phyloP scores from a whole-genome alignment of 1,140 invertebrate species.

The Euura saliciscinereae region DNA sequence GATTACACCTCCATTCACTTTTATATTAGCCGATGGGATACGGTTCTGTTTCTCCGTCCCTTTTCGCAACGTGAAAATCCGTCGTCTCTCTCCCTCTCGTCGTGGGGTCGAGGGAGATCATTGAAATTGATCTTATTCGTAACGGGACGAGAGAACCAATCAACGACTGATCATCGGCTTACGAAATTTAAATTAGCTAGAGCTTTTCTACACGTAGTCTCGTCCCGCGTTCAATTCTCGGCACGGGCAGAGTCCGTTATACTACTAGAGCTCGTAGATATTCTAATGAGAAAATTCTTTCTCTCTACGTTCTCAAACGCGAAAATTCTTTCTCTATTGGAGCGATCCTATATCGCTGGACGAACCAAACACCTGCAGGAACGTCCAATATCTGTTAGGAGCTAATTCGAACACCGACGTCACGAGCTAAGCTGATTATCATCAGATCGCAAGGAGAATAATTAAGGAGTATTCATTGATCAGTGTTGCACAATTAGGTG shows the following conservation, averaged over 20 bases:
- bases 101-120: neutral
- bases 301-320: neutral
- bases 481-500: too few relatives aligned
- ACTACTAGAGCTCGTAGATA: neutral
- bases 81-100: constrained; percentile 4
- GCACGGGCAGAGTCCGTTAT: neutral
- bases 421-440: too few relatives aligned
- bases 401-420: too few relatives aligned
- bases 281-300: constrained; percentile 6
- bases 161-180: neutral
- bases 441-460: too few relatives aligned
- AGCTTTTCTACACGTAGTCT: neutral
- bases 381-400: too few relatives aligned
- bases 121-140: neutral
- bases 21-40: constrained; percentile 40
- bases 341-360: too few relatives aligned
- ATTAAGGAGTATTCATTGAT: too few relatives aligned
- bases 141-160: neutral
- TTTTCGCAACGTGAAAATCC: neutral
- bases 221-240: neutral
- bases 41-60: constrained; percentile 37
- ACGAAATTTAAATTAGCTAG: neutral
- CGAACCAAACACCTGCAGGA: too few relatives aligned
- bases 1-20: constrained; percentile 41
- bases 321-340: too few relatives aligned